phyloP scores from a whole-genome alignment of 2,797 vertebrate species.

The Sphenopsis melanotis region DNA sequence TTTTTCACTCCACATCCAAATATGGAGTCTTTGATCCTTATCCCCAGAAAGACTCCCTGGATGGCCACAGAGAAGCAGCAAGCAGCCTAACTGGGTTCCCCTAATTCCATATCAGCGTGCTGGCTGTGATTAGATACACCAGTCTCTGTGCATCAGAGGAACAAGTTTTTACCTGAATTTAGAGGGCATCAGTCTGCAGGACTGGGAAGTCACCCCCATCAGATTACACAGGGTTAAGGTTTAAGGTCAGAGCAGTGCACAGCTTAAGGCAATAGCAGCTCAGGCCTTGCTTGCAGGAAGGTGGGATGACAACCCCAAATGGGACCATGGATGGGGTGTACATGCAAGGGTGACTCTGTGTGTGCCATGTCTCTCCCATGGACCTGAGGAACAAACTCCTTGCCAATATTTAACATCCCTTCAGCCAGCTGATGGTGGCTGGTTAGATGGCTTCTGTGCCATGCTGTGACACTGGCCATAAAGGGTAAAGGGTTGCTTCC shows the following conservation, averaged over 20 bases:
- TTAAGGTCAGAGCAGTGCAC: neutral
- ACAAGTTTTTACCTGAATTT: neutral
- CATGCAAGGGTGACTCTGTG: neutral
- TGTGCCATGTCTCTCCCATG: neutral
- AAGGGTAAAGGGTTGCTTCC: slow-evolving; percentile 23
- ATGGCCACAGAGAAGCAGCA: neutral
- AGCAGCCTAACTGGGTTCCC: neutral
- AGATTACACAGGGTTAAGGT: neutral
- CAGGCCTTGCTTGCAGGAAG: neutral
- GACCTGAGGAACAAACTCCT: neutral
- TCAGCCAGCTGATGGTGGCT: neutral
- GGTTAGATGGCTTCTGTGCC: neutral
- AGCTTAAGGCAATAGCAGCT: rapidly evolving
- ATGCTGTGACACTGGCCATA: neutral
- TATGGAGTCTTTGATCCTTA: neutral
- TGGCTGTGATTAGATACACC: neutral
- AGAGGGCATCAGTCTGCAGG: neutral
- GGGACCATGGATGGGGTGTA: too few species aligned
- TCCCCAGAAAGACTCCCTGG: neutral
- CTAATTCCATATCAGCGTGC: neutral
- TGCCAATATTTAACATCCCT: neutral
- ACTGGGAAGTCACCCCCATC: rapidly evolving
- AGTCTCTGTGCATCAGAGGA: neutral
- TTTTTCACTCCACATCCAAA: neutral
- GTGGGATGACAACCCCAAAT: neutral